Evolutionary conservation across 2,888 invertebrate genomes (phyloP).

Genomic region (Acronicta psi): DNA sequence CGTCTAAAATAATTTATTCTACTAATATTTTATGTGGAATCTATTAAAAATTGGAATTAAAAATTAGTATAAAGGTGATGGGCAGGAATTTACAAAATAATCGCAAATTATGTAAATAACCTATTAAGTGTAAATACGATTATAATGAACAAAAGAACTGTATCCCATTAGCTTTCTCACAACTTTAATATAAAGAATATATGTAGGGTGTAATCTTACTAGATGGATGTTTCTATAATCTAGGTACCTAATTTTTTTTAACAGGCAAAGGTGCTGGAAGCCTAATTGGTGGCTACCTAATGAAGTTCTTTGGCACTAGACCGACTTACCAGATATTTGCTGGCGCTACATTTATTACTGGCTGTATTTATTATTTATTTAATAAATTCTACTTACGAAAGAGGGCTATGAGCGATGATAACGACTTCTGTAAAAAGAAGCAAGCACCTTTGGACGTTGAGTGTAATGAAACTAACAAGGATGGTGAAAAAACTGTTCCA

Average conservation of each 20-base stretch:
- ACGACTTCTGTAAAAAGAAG: slow-evolving; percentile 89
- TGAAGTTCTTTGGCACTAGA: slow-evolving; percentile 92
- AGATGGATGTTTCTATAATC: no score
- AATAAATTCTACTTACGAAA: slow-evolving; percentile 91
- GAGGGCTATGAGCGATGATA: slow-evolving; percentile 81
- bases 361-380: slow-evolving; percentile 91
- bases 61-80: no score
- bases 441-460: slow-evolving; percentile 77
- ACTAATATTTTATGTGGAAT: no score
- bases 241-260: slow-evolving; percentile 34
- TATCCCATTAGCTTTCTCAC: slow-evolving; percentile 9
- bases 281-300: slow-evolving; percentile 92
- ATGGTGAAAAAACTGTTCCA: slow-evolving; percentile 60
- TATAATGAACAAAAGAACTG: slow-evolving; percentile 22
- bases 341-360: slow-evolving; percentile 89
- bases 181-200: slow-evolving; percentile 1
- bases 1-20: no score
- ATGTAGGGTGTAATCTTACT: neutral
- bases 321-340: slow-evolving; percentile 93
- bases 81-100: no score
- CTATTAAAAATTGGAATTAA: no score
- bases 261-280: slow-evolving; percentile 93
- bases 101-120: neutral
- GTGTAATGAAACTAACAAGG: slow-evolving; percentile 67
- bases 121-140: slow-evolving; percentile 6